phyloP scores from a whole-genome alignment of 2,888 invertebrate species.

The Drosophila pullipes region DNA sequence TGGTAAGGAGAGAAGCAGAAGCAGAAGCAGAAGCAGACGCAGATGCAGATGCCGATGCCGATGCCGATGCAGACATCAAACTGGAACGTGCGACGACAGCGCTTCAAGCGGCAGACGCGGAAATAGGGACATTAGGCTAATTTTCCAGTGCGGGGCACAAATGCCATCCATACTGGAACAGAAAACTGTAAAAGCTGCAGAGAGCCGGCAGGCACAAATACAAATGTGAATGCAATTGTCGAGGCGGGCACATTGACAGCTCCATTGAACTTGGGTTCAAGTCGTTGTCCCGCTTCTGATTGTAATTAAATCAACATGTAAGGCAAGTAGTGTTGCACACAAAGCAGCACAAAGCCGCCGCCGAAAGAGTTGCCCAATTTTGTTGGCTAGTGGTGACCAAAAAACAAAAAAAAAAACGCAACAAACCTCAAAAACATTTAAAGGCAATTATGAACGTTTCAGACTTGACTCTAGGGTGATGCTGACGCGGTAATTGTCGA shows the following conservation, averaged over 20 bases:
- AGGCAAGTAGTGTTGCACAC: conserved; percentile 36
- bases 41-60: conserved; percentile 26
- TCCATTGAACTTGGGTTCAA: conserved; percentile 77
- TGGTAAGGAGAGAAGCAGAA: conserved; percentile 55
- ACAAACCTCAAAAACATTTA: conserved; percentile 54
- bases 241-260: conserved; percentile 48
- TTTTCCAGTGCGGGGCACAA: conserved; percentile 17
- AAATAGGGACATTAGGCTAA: conserved; percentile 27
- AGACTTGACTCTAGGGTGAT: conserved; percentile 17
- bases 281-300: conserved; percentile 56
- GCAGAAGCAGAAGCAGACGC: conserved; percentile 40
- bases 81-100: conserved; percentile 68
- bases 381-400: conserved; percentile 13
- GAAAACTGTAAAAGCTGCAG: not conserved
- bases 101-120: not conserved
- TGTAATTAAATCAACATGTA: conserved; percentile 71
- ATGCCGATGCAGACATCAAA: conserved; percentile 32
- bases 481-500: conserved; percentile 64
- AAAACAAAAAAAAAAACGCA: conserved; percentile 25
- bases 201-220: conserved; percentile 6
- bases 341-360: conserved; percentile 24
- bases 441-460: conserved; percentile 54
- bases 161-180: conserved; percentile 1
- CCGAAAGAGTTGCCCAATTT: conserved; percentile 33
- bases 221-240: conserved; percentile 20